A percentile compares a stretch with the other conserved stretches of the same genome.
phyloP scores from a whole-genome alignment of 2,797 vertebrate species.

The Corythornis leucogaster region DNA sequence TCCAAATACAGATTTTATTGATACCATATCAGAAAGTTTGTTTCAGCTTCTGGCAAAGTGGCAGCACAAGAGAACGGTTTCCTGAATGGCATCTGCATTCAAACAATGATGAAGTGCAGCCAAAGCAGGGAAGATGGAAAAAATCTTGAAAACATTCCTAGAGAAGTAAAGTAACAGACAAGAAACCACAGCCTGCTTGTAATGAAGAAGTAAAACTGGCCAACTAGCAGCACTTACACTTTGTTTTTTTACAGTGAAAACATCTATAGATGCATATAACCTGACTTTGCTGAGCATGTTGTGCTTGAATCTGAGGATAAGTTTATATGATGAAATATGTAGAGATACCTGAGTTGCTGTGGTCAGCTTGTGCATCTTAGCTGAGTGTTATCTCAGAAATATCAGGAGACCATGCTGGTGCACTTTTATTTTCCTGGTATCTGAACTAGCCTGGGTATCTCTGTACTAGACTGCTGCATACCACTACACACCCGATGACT shows the following conservation, averaged over 20 bases:
- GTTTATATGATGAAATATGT: neutral
- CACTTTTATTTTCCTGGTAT: neutral
- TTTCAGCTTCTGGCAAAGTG: neutral
- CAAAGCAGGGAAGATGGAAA: neutral
- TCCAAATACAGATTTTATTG: conserved; percentile 2
- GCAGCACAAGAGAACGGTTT: neutral
- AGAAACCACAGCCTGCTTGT: neutral
- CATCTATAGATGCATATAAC: neutral
- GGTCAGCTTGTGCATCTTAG: neutral
- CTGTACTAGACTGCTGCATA: neutral
- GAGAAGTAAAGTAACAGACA: neutral
- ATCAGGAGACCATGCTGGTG: neutral
- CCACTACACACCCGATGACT: too few relatives aligned
- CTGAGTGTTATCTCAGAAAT: neutral
- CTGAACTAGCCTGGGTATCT: neutral
- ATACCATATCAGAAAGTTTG: neutral
- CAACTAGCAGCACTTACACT: neutral
- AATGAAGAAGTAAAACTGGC: neutral
- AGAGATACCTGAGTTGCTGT: neutral
- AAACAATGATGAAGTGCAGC: neutral
- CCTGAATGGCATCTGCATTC: neutral
- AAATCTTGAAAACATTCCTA: neutral
- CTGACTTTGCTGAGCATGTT: neutral
- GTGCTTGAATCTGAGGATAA: neutral
- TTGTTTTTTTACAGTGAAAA: neutral